A percentile compares a stretch with the other conserved stretches of the same genome.
phyloP scores from a whole-genome alignment of 2,113 vertebrate species.

The Leucoraja erinaceus region DNA sequence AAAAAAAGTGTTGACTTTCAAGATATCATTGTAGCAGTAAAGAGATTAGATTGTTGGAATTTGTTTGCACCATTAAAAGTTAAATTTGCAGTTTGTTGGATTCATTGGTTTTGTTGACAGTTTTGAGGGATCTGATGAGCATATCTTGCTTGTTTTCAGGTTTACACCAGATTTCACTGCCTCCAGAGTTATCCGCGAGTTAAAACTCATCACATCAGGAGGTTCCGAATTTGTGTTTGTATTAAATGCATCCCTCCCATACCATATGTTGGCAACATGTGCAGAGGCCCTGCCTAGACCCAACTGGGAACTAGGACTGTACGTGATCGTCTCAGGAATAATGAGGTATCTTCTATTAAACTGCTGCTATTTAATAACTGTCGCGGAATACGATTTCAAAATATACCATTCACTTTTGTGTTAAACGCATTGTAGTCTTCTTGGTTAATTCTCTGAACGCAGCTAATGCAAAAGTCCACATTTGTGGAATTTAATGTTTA shows the following conservation, averaged over 20 bases:
- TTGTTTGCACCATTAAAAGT: background rate
- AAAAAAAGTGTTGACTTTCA: background rate
- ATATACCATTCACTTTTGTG: background rate
- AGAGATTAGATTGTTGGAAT: background rate
- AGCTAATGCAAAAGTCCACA: background rate
- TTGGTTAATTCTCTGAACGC: background rate
- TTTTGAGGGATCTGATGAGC: background rate
- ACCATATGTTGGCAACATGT: conserved; percentile 90
- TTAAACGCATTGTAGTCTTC: too few relatives aligned
- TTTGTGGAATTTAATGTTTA: background rate
- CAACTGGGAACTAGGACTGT: conserved; percentile 88
- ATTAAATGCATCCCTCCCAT: conserved; percentile 90
- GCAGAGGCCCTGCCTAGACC: conserved; percentile 87
- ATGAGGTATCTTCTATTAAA: conserved; percentile 70
- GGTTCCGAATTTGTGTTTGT: conserved; percentile 88
- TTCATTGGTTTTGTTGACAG: background rate
- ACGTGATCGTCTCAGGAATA: conserved; percentile 84
- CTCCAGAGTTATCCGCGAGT: conserved; percentile 88
- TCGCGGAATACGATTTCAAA: background rate
- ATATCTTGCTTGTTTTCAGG: conserved; percentile 59
- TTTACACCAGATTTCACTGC: conserved; percentile 98
- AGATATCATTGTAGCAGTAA: background rate
- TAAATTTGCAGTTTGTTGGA: background rate
- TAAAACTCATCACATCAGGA: conserved; percentile 78
- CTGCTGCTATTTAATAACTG: background rate